A percentile compares a stretch with the other conserved stretches of the same genome.
Evolutionary conservation across 2,888 invertebrate species (phyloP).

Genomic region (Leucoptera coffeella): DNA sequence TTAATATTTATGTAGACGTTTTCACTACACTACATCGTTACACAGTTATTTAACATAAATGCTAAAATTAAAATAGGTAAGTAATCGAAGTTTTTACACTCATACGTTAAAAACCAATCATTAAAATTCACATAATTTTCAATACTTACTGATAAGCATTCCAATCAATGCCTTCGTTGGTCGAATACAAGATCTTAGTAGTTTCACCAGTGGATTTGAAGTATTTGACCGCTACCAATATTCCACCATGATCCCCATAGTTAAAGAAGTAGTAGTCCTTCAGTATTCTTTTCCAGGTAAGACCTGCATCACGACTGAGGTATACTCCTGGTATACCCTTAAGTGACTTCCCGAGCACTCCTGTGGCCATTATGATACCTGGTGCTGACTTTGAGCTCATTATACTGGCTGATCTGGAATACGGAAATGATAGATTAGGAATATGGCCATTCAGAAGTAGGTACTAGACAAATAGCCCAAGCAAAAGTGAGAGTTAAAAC

Average conservation of each 20-base stretch:
- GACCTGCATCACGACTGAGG: conserved; percentile 74
- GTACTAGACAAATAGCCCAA: no score
- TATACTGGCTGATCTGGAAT: conserved; percentile 71
- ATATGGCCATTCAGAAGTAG: no score
- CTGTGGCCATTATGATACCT: conserved; percentile 82
- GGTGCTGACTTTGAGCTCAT: conserved; percentile 83
- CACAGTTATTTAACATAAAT: no score
- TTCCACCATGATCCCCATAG: conserved; percentile 87
- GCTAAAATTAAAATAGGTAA: no score
- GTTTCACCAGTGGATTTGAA: conserved; percentile 73
- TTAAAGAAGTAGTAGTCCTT: conserved; percentile 80
- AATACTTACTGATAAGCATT: conserved; percentile 54
- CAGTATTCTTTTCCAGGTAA: conserved; percentile 75
- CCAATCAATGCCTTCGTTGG: conserved; percentile 83
- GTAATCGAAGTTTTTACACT: no score
- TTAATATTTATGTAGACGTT: no score
- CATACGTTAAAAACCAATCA: no score
- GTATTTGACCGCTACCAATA: conserved; percentile 79
- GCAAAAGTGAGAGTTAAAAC: no score
- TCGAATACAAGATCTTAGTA: conserved; percentile 73
- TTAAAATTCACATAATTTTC: no score
- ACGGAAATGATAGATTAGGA: no score
- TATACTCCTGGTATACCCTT: conserved; percentile 79
- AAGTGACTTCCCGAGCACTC: conserved; percentile 68
- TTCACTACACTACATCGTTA: no score